Conservation (phyloP, 2,113 vertebrate species). For the Coptodon rendalli region DNA sequence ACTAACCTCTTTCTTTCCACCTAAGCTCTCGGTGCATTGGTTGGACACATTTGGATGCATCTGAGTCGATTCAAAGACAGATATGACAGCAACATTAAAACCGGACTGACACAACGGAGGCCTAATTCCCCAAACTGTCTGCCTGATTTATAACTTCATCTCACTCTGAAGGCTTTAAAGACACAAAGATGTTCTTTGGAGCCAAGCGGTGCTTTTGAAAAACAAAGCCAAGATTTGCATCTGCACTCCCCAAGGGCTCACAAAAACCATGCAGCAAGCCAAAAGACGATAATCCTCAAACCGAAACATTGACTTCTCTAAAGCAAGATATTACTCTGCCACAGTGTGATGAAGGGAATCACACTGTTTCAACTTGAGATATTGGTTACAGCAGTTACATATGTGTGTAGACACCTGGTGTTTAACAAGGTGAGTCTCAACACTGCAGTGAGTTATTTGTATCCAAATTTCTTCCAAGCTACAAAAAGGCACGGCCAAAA, state of each 20-base stretch:
- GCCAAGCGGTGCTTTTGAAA: not conserved
- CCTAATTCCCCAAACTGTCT: not conserved
- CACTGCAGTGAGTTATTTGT: not conserved
- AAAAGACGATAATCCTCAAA: constrained; percentile 5
- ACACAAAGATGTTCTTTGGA: not conserved
- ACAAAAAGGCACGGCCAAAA: rapidly evolving
- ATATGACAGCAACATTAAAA: not conserved
- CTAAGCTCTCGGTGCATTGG: not conserved
- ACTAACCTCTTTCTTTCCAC: not conserved
- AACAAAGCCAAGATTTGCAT: constrained; percentile 40
- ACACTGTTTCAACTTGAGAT: not conserved
- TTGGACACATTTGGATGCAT: not conserved
- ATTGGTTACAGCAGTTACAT: not conserved
- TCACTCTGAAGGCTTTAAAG: constrained; percentile 15
- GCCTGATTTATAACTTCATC: constrained; percentile 29
- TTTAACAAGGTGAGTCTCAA: not conserved
- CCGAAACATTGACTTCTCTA: not conserved
- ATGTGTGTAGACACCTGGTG: not conserved
- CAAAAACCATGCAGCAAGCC: constrained; percentile 22
- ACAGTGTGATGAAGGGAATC: not conserved
- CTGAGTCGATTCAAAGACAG: not conserved
- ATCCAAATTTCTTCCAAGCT: not conserved
- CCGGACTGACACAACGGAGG: not conserved
- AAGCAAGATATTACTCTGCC: not conserved
- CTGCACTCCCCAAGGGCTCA: constrained; percentile 2